These are phyloP conservation scores for Henicopernis longicauda DNA, from an alignment of 2,113 vertebrate genomes.

Conservation along the genomic window DNA sequence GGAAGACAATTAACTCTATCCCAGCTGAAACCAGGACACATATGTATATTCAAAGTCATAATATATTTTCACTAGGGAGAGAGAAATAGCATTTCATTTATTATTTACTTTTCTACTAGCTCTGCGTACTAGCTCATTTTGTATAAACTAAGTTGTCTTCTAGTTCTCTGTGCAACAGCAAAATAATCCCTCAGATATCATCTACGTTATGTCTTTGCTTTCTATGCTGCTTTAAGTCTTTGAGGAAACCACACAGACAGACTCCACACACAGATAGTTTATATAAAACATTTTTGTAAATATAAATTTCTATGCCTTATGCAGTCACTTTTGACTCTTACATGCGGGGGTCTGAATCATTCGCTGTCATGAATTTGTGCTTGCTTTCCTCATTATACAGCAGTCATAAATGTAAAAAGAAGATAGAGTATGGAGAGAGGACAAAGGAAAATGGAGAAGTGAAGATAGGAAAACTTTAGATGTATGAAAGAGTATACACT, in stretches of 20 bases:
- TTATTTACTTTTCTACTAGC: constrained; percentile 39
- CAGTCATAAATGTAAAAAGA: background rate
- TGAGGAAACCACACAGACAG: background rate
- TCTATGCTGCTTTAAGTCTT: background rate
- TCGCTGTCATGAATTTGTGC: background rate
- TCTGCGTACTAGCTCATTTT: background rate
- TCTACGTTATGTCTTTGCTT: background rate
- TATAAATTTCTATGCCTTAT: background rate
- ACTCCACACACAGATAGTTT: background rate
- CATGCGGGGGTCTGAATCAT: background rate
- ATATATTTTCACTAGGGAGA: background rate
- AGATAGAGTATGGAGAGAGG: background rate
- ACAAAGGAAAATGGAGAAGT: background rate
- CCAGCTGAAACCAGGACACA: too few species aligned
- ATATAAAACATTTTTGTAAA: background rate
- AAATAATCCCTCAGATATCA: background rate
- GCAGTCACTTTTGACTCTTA: background rate
- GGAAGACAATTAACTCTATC: too few species aligned
- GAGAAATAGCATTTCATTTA: constrained; percentile 22
- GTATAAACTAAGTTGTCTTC: background rate
- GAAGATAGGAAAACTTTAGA: background rate
- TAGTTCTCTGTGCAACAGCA: background rate
- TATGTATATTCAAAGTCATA: background rate
- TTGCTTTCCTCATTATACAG: background rate
- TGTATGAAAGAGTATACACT: background rate